Conservation (phyloP, 2,888 invertebrate species). For the Drosophila rellima region DNA sequence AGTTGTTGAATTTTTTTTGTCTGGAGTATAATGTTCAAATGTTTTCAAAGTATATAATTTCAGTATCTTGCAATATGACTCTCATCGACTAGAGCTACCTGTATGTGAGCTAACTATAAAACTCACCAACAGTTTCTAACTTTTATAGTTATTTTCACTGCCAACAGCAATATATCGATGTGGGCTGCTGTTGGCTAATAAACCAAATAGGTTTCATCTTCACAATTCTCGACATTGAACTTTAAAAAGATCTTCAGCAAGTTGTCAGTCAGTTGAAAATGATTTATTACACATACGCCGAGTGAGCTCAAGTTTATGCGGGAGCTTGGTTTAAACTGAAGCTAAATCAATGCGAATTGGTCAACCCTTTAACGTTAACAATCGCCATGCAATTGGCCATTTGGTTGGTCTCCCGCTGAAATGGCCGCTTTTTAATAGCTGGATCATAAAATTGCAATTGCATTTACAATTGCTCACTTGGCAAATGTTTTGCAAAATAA, state of each 20-base stretch:
- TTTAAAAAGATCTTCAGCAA: constrained; percentile 39
- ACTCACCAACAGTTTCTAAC: not conserved
- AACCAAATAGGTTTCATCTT: constrained; percentile 21
- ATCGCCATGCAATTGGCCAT: constrained; percentile 7
- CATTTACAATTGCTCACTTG: constrained; percentile 30
- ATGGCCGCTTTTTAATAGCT: constrained; percentile 21
- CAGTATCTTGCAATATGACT: not conserved
- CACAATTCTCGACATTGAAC: constrained; percentile 53
- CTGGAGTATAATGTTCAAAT: not conserved
- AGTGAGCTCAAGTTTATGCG: constrained; percentile 31
- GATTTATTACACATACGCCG: constrained; percentile 44
- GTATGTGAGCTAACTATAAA: not conserved
- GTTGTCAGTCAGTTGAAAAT: constrained; percentile 30
- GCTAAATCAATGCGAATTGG: constrained; percentile 39
- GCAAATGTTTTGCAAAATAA: constrained; percentile 7
- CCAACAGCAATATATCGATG: constrained; percentile 3
- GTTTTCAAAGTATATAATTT: not conserved
- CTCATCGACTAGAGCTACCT: constrained; percentile 2
- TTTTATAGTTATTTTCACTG: not conserved
- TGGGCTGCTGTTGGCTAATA: constrained; percentile 19
- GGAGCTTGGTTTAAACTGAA: constrained; percentile 15
- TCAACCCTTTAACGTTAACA: constrained; percentile 34
- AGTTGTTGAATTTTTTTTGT: not conserved
- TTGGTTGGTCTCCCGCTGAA: constrained; percentile 12
- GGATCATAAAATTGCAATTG: constrained; percentile 38